A percentile compares a stretch with the other conserved stretches of the same genome.
Conservation (phyloP, 2,888 invertebrate species). For the Melieria crassipennis region DNA sequence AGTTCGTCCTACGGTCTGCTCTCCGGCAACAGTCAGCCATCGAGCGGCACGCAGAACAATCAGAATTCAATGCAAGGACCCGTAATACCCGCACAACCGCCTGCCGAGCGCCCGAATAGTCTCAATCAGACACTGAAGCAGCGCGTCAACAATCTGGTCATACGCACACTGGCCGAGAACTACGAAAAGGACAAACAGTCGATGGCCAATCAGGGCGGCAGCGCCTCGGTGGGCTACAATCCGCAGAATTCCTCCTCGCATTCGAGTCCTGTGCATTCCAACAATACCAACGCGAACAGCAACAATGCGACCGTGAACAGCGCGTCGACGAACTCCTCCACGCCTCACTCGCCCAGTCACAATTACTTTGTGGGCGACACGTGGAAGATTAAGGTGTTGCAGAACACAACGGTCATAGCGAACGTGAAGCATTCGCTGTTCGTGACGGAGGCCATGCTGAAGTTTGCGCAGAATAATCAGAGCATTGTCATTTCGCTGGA, state of each 20-base stretch:
- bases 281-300: conserved; percentile 30
- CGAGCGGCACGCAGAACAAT: conserved; percentile 25
- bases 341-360: conserved; percentile 54
- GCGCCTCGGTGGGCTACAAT: conserved; percentile 46
- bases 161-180: conserved; percentile 90
- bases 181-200: conserved; percentile 69
- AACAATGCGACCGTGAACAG: conserved; percentile 63
- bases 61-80: conserved; percentile 33
- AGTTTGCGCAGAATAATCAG: conserved; percentile 67
- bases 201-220: conserved; percentile 52
- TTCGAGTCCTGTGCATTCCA: conserved; percentile 58
- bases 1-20: conserved; percentile 68
- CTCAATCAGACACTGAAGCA: conserved; percentile 84
- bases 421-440: conserved; percentile 81
- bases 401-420: conserved; percentile 83
- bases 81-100: conserved; percentile 41
- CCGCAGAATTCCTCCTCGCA: conserved; percentile 56
- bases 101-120: conserved; percentile 60
- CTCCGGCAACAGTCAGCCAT: conserved; percentile 19
- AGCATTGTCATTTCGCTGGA: conserved; percentile 82
- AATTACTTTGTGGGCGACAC: conserved; percentile 73
- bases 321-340: conserved; percentile 60
- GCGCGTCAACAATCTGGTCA: conserved; percentile 86
- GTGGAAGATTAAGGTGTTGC: conserved; percentile 83
- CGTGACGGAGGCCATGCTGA: conserved; percentile 78